Base-by-base conservation (phyloP, 2,888 invertebrate species). In the Zeuzera pyrina region DNA sequence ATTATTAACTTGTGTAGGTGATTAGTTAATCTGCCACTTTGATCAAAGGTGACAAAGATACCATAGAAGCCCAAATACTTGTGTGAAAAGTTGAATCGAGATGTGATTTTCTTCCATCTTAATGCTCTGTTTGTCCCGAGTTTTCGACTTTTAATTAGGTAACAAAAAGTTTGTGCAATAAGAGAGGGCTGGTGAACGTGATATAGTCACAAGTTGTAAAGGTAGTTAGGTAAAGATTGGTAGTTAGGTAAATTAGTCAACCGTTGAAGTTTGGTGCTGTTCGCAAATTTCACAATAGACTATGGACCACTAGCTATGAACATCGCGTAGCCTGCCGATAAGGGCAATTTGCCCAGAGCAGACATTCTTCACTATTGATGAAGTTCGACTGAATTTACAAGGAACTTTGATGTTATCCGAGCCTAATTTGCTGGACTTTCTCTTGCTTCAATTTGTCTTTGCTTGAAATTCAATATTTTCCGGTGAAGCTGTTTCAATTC, bases 241-340 rank as follows among this genome's bases (percentile, higher is more conserved):
- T 52, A 53, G 47, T 43, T 53, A 47, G 51, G 59, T 56, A 65
- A 71, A 71, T 72, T 66, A 71, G 59, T 66, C 52, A 54, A 53
- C 52, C 61, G 61, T 45, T 50, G 43, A 53, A 67, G 60, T 68
- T 61, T 43, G 46, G 38, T 40, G 42, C 47, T 48, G 54, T 50
- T 59, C 50, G 55, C 52, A 41, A 62, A 57, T 57, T 59, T 58
- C 52, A 58, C 61, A 64, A 60, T 60, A 57, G 62, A 59, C 60
- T 57, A 54, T 55, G 53, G 57, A 54, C 62, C 56, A 56, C 64
- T 62, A 62, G 61, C 67, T 66, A 65, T 57, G 60, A 62, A 67
- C 63, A 61, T 58, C 56, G 57, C 47, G 51, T 50, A 46, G 50
- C 23, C 31, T 25, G 37, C 48, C 52, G 64, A 64, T 67, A 65